phyloP scores from a whole-genome alignment of 23 tunicate genomes.

The Trididemnum nubilum region DNA sequence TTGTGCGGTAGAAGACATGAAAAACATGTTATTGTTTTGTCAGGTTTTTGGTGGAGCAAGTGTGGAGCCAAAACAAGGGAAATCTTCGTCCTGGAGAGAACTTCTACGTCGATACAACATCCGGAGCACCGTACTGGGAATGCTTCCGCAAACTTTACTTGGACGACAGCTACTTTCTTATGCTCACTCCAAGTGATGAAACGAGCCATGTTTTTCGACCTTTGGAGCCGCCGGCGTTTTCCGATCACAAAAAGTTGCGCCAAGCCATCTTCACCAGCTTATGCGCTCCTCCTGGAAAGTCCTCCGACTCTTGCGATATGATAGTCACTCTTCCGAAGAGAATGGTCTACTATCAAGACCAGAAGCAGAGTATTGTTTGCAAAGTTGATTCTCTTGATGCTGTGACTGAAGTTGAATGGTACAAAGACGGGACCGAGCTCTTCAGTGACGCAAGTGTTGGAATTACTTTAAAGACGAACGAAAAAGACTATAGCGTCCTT shows the following conservation, averaged over 20 bases:
- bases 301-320: slow-evolving; percentile 29
- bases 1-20: too few species aligned
- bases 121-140: neutral
- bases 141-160: slow-evolving; percentile 18
- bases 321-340: slow-evolving; percentile 34
- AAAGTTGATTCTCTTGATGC: slow-evolving; percentile 37
- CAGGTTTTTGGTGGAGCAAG: slow-evolving; percentile 52
- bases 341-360: slow-evolving; percentile 32
- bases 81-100: slow-evolving; percentile 11
- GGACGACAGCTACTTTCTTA: slow-evolving; percentile 22
- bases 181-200: slow-evolving; percentile 10
- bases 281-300: slow-evolving; percentile 8
- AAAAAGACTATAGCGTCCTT: slow-evolving; percentile 21
- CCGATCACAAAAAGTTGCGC: slow-evolving; percentile 10
- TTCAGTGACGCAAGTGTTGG: slow-evolving; percentile 11
- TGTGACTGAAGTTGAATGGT: slow-evolving; percentile 39
- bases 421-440: slow-evolving; percentile 31
- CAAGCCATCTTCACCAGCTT: slow-evolving; percentile 28
- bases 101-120: slow-evolving; percentile 17
- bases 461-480: slow-evolving; percentile 10
- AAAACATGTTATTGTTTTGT: too few species aligned
- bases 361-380: slow-evolving; percentile 27
- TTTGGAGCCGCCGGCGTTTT: slow-evolving; percentile 45
- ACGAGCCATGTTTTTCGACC: neutral
- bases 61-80: slow-evolving; percentile 53